A percentile compares a stretch with the other conserved stretches of the same genome.
These are phyloP conservation scores for Aphaenogaster ashmeadi DNA, from an alignment of 1,140 invertebrate genomes.

Conservation along the genomic window DNA sequence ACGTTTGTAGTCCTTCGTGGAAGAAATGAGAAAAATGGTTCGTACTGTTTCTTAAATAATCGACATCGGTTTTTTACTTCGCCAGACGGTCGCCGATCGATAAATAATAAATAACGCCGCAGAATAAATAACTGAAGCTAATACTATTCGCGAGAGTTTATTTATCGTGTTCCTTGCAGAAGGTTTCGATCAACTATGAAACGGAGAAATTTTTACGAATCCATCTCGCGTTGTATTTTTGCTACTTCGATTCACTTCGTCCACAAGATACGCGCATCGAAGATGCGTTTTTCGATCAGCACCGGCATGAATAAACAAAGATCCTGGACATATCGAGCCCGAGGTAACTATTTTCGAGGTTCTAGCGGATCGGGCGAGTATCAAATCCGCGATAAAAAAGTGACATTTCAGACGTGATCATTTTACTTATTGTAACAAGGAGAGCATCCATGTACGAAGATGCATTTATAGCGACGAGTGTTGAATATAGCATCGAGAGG, in stretches of 20 bases:
- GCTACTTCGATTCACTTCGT: neutral
- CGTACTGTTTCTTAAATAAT: neutral
- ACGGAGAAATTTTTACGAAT: neutral
- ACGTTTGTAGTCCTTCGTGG: neutral
- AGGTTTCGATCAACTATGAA: neutral
- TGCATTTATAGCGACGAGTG: neutral
- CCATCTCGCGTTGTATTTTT: neutral
- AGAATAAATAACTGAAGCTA: neutral
- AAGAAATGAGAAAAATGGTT: constrained; percentile 3
- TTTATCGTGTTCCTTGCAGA: neutral
- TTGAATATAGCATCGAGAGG: neutral
- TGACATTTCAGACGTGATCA: neutral
- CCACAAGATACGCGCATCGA: neutral
- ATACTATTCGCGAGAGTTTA: neutral
- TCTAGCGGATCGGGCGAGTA: neutral
- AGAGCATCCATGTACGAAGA: neutral
- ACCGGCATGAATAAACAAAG: neutral
- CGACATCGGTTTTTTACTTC: neutral
- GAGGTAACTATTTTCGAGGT: neutral
- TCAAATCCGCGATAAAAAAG: neutral
- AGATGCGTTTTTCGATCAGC: neutral
- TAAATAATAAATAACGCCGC: neutral
- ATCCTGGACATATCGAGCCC: neutral
- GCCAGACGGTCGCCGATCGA: neutral
- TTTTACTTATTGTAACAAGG: neutral